Evolutionary conservation across 2,797 vertebrate genomes (phyloP).

Genomic region (Neomorphus geoffroyi): DNA sequence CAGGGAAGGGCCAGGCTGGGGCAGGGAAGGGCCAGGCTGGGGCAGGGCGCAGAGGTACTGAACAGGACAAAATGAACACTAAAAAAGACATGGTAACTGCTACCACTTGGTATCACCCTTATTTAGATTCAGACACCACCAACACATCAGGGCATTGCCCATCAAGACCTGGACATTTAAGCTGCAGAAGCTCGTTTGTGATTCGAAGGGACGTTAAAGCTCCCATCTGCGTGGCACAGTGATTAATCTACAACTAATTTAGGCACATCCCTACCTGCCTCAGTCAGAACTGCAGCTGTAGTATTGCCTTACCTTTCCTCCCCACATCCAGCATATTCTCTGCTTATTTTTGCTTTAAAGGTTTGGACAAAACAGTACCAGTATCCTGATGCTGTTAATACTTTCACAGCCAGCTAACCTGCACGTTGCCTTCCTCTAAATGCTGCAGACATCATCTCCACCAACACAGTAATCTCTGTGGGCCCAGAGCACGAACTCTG

Average conservation of each 20-base stretch:
- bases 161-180: background rate
- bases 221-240: background rate
- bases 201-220: background rate
- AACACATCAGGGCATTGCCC: rapidly evolving
- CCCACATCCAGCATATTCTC: background rate
- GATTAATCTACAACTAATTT: background rate
- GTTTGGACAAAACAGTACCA: background rate
- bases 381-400: background rate
- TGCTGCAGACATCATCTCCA: background rate
- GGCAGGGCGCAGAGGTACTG: background rate
- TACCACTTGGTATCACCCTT: background rate
- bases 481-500: background rate
- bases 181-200: background rate
- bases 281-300: background rate
- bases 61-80: too few species aligned
- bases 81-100: background rate
- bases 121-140: background rate
- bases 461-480: background rate
- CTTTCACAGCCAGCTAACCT: background rate
- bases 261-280: background rate
- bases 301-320: background rate
- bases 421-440: background rate
- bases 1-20: background rate
- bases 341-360: background rate
- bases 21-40: background rate